Evolutionary conservation across 2,888 invertebrate genomes (phyloP), one percentile per base, ranked within the genome.

Genomic region (Tachina grossa): DNA sequence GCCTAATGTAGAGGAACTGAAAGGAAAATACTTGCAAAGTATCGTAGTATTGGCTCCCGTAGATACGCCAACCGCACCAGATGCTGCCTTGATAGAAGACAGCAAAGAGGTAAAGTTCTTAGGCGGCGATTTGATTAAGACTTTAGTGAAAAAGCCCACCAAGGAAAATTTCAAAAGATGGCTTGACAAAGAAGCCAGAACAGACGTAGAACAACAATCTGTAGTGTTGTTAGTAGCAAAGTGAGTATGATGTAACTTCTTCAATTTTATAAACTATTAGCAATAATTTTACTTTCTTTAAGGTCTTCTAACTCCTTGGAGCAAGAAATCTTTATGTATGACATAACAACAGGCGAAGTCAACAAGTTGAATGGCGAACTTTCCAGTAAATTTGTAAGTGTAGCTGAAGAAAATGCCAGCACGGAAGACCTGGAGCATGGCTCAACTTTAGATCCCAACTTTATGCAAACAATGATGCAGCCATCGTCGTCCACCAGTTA

Each of bases 291-390:
- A 31, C 31, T 31, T 61, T 41, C 43, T 59, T 75, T 1, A 9
- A 92, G 92, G 83, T 53, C 79, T 47, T 88, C 92, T 69, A 85
- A 88, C 39, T 88, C 89, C 0, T 93, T 94, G 63, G 95, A 95
- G 80, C 95, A 95, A 90, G 97, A 97, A 93, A 97, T 97, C 89
- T 97, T 95, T 92, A 97, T 97, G 97, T 97, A 97, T 91, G 97
- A 97, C 90, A 95, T 97, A 61, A 93, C 94, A 84, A 95, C 96
- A 5, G 95, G 96, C 89, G 95, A 94, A 55, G 96, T 97, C 2
- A 97, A 95, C 92, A 96, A 96, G 92, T 93, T 97, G 31, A 95
- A 95, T 87, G 97, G 97, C 1, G 97, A 97, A 89, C 93, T 97
- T 71, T 97, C 97, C 6, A 95, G 95, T 71, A 96, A 97, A 51